These are phyloP conservation scores for Mixornis gularis DNA, from an alignment of 2,113 vertebrate genomes.

Conservation along the genomic window DNA sequence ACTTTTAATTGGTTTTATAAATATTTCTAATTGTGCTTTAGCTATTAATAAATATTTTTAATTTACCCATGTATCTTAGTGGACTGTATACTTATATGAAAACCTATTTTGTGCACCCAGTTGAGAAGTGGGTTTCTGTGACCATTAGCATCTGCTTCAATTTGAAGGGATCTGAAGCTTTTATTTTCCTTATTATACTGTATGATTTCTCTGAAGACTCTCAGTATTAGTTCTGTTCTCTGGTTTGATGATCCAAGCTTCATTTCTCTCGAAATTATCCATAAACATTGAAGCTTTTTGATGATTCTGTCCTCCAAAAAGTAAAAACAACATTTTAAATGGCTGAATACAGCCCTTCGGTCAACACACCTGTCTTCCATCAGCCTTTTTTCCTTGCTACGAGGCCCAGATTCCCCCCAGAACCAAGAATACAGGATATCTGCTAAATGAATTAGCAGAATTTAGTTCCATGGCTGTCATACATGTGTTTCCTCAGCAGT, in stretches of 20 bases:
- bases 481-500: neutral
- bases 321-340: neutral
- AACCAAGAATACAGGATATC: neutral
- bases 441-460: neutral
- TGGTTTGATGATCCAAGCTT: neutral
- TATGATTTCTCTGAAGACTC: neutral
- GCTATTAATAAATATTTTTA: neutral
- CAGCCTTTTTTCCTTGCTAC: neutral
- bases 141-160: neutral
- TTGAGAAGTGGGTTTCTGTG: neutral
- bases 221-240: neutral
- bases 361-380: neutral
- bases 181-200: neutral
- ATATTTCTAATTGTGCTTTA: neutral
- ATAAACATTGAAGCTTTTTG: neutral
- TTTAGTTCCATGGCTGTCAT: neutral
- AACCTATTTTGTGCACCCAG: neutral
- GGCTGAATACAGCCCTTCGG: neutral
- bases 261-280: slow-evolving; percentile 5
- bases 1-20: neutral
- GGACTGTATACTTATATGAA: neutral
- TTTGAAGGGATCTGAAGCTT: neutral
- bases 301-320: neutral
- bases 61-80: neutral
- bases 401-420: neutral